Conservation (phyloP, 92 coral and sea anemone species). For the Epizoanthus stellaris region DNA sequence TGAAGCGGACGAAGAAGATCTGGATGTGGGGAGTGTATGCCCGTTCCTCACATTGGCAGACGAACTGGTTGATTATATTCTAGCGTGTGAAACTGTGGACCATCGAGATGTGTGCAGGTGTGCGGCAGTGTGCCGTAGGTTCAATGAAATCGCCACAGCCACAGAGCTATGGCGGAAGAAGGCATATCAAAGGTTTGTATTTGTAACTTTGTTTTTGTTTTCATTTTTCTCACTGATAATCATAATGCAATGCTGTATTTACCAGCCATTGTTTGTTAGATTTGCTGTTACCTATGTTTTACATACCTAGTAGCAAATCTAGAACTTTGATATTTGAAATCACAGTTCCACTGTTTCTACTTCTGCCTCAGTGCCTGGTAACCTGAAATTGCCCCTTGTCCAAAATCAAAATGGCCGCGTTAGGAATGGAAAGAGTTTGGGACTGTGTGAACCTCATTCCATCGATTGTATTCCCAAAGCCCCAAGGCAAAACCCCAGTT, state of each 20-base stretch:
- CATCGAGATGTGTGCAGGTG: constrained; percentile 77
- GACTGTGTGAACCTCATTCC: too few relatives aligned
- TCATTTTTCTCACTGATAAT: too few relatives aligned
- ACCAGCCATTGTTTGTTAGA: background rate
- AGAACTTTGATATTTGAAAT: background rate
- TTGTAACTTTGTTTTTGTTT: constrained; percentile 9
- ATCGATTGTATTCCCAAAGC: too few relatives aligned
- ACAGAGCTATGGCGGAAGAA: constrained; percentile 81
- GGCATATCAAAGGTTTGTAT: constrained; percentile 63
- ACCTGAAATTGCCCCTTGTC: too few relatives aligned
- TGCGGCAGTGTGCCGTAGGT: constrained; percentile 77
- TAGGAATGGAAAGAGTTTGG: too few relatives aligned
- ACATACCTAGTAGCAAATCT: too few relatives aligned
- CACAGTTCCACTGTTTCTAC: too few relatives aligned
- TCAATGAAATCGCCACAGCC: constrained; percentile 64
- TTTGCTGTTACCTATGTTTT: background rate
- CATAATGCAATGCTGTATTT: too few relatives aligned
- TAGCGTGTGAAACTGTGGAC: constrained; percentile 65
- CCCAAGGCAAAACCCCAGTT: too few relatives aligned
- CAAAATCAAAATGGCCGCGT: too few relatives aligned
- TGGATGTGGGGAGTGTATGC: background rate
- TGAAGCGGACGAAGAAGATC: constrained; percentile 34
- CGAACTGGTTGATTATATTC: constrained; percentile 81
- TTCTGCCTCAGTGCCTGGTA: too few relatives aligned
- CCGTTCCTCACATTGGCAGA: constrained; percentile 74